Conservation (phyloP, 2,888 invertebrate species). For the Pheosia tremula region DNA sequence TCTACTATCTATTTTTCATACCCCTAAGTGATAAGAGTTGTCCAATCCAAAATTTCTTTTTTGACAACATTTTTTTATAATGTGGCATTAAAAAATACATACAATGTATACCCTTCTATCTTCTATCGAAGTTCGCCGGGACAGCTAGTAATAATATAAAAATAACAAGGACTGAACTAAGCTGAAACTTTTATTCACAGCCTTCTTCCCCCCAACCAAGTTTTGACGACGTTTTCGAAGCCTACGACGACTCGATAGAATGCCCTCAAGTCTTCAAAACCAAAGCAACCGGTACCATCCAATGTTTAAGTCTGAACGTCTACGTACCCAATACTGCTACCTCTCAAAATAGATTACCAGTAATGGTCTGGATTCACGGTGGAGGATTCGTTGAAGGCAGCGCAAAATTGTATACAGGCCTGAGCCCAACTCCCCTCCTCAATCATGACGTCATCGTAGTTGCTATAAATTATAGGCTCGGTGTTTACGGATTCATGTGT, state of each 20-base stretch:
- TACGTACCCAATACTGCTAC: not conserved
- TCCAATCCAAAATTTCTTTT: too few species aligned
- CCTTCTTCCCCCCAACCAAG: not conserved
- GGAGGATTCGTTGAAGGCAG: not conserved
- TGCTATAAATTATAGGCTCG: slow-evolving; percentile 48
- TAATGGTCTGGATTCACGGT: slow-evolving; percentile 1
- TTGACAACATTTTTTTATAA: too few species aligned
- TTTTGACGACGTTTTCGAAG: not conserved
- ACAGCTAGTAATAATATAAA: too few species aligned
- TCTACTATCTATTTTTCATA: too few species aligned
- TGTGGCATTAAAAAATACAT: too few species aligned
- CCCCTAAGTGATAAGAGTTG: too few species aligned
- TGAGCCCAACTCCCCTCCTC: slow-evolving; percentile 10
- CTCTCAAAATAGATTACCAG: not conserved
- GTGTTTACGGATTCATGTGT: slow-evolving; percentile 50
- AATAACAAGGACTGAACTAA: too few species aligned
- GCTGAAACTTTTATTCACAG: not conserved
- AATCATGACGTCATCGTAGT: slow-evolving; percentile 43
- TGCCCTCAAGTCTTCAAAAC: not conserved
- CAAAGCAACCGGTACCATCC: not conserved
- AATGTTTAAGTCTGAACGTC: not conserved
- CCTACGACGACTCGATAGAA: not conserved
- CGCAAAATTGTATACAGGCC: not conserved
- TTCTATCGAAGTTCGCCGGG: too few species aligned
- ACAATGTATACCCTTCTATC: too few species aligned